Evolutionary conservation across 2,888 invertebrate genomes (phyloP).

Genomic region (Dorcus parallelipipedus): DNA sequence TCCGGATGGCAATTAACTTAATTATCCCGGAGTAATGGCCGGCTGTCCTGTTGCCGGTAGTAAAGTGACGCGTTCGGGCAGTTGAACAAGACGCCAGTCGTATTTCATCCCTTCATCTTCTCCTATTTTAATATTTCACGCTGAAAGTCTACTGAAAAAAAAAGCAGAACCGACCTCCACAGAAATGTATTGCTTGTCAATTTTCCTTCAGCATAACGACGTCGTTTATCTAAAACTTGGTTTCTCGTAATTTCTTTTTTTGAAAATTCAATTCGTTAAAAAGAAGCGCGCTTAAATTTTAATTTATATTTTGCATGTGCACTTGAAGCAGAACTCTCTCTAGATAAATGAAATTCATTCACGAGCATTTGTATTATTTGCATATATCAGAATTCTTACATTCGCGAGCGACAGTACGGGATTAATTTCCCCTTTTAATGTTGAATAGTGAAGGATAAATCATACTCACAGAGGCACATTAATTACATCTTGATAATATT

Average conservation of each 20-base stretch:
- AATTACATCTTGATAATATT: conserved; percentile 3
- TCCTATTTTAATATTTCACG: no score
- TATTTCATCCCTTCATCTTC: conserved; percentile 7
- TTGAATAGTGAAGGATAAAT: background rate
- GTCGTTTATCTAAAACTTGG: no score
- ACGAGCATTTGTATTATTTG: conserved; percentile 3
- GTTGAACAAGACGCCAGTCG: background rate
- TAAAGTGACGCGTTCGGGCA: no score
- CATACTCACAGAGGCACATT: conserved; percentile 1
- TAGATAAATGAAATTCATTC: conserved; percentile 6
- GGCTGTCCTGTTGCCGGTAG: conserved; percentile 18
- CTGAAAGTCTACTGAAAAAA: no score
- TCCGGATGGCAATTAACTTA: conserved; percentile 35
- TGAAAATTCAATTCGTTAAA: no score
- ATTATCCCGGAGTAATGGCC: conserved; percentile 34
- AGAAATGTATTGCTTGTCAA: no score
- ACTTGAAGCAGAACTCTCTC: background rate
- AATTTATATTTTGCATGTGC: no score
- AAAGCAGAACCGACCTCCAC: no score
- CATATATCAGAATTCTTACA: conserved; percentile 5
- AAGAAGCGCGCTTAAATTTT: no score
- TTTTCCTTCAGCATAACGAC: no score
- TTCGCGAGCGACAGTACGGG: conserved; percentile 1
- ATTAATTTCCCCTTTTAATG: background rate
- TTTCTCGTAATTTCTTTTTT: no score